Conservation (phyloP, 2,888 invertebrate genomes). For the Hyposoter dolosus region DNA sequence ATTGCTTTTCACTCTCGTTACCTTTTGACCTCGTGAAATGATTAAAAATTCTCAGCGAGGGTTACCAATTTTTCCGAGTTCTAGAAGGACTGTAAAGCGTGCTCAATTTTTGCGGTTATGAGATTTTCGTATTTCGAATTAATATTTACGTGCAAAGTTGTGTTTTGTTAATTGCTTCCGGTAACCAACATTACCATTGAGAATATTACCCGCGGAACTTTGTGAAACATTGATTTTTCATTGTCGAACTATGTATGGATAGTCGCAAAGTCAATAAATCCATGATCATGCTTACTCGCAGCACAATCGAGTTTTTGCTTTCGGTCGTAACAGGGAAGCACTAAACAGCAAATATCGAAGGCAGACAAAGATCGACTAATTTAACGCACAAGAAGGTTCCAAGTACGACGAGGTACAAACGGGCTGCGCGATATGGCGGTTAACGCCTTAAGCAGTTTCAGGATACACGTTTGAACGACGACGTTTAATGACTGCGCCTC, state of each 20-base stretch:
- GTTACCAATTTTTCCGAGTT: not conserved
- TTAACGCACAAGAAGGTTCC: not conserved
- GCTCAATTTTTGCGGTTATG: not conserved
- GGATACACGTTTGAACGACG: conserved; percentile 55
- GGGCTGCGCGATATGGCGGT: conserved; percentile 18
- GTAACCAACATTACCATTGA: not conserved
- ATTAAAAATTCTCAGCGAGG: not conserved
- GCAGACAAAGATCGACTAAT: conserved; percentile 30
- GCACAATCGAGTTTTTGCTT: not conserved
- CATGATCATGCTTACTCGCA: not conserved
- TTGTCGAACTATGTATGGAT: not conserved
- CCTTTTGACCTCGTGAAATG: conserved; percentile 21
- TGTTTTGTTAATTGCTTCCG: not conserved
- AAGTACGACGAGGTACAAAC: conserved; percentile 21
- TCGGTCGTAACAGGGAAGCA: not conserved
- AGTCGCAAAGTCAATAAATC: not conserved
- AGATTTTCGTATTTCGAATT: not conserved
- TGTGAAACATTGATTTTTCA: not conserved
- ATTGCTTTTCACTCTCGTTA: not conserved
- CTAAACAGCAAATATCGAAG: not conserved
- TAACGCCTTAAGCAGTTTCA: conserved; percentile 34
- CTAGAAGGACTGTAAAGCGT: too few relatives aligned
- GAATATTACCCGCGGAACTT: not conserved
- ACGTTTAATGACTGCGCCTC: conserved; percentile 77
- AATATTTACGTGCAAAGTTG: not conserved